Conservation (phyloP, 1,140 invertebrate species). For the Eupeodes corollae region DNA sequence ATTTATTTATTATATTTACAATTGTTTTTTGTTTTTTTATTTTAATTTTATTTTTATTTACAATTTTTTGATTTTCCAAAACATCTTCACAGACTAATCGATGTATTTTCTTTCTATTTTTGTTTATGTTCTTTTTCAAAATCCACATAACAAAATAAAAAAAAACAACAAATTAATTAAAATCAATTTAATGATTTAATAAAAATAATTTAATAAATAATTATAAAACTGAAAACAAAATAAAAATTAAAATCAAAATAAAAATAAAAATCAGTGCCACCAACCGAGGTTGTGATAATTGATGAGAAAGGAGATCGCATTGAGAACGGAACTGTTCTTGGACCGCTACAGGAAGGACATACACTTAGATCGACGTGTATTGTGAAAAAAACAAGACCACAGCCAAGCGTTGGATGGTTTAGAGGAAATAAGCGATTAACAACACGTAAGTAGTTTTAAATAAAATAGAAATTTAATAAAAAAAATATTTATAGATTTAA, state of each 20-base stretch:
- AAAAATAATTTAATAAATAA: constrained; percentile 4
- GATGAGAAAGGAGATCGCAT: constrained; percentile 34
- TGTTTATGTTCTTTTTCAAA: neutral
- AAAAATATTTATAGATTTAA: too few species aligned
- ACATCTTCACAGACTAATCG: neutral
- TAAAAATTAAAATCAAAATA: constrained; percentile 9
- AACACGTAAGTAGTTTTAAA: constrained; percentile 29
- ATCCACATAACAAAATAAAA: constrained; percentile 9
- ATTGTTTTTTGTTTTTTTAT: constrained; percentile 2
- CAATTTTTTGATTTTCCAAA: constrained; percentile 3
- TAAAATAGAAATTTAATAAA: too few species aligned
- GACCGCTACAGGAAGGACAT: constrained; percentile 33
- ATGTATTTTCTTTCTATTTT: neutral
- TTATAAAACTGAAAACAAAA: constrained; percentile 18
- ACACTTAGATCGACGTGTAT: constrained; percentile 26
- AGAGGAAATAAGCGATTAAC: constrained; percentile 25
- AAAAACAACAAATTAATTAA: neutral
- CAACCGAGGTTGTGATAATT: constrained; percentile 30
- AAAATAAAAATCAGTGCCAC: constrained; percentile 27
- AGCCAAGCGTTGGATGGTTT: constrained; percentile 32
- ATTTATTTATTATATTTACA: constrained; percentile 3
- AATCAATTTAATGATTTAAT: neutral
- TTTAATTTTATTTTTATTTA: neutral
- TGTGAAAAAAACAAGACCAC: constrained; percentile 29
- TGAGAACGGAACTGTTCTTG: constrained; percentile 26